These are phyloP conservation scores for Morpho helenor DNA, from an alignment of 2,888 invertebrate genomes.

Conservation along the genomic window DNA sequence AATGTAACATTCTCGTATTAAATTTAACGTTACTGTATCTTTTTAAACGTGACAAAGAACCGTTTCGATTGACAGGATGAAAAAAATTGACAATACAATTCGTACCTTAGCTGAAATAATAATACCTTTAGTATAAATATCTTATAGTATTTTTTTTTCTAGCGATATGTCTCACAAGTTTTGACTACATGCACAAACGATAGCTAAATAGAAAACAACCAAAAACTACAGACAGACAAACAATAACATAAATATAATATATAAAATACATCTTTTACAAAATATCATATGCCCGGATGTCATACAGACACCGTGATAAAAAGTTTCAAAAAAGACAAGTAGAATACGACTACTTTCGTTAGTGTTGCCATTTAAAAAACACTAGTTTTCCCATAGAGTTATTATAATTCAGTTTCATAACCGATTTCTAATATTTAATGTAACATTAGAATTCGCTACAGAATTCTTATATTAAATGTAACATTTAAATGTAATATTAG, in stretches of 20 bases:
- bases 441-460: too few relatives aligned
- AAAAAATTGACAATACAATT: conserved; percentile 66
- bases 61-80: conserved; percentile 60
- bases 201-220: conserved; percentile 49
- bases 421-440: too few relatives aligned
- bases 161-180: conserved; percentile 76
- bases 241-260: conserved; percentile 64
- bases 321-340: conserved; percentile 69
- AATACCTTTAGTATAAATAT: conserved; percentile 55
- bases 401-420: too few relatives aligned
- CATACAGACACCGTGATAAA: conserved; percentile 45
- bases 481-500: too few relatives aligned
- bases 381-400: conserved; percentile 7
- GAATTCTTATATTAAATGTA: too few relatives aligned
- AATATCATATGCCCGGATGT: conserved; percentile 53
- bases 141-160: conserved; percentile 54
- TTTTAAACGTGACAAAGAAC: conserved; percentile 18
- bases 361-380: conserved; percentile 25
- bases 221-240: conserved; percentile 50
- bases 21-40: conserved; percentile 9
- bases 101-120: conserved; percentile 48
- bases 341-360: conserved; percentile 32
- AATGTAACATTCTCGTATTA: background rate
- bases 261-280: conserved; percentile 75
- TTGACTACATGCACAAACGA: conserved; percentile 64